Base-by-base conservation (phyloP, 2,888 invertebrate genomes). In the Andrena trimmerana region DNA sequence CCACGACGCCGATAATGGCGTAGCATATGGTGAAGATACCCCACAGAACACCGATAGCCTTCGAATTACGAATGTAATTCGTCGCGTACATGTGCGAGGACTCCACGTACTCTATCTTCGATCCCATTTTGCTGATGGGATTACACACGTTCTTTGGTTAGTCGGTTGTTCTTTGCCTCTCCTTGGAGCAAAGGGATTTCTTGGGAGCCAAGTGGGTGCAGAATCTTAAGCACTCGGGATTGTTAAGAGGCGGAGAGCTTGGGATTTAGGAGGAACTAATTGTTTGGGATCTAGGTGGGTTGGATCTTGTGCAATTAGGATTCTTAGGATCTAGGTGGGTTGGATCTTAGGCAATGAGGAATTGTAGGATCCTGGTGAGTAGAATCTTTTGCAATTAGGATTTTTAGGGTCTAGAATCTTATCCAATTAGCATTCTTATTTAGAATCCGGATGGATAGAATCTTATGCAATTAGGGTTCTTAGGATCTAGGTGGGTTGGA, bases 11-110 rank as follows among this genome's bases (percentile, higher is more conserved):
- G 92, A 99, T 98, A 92, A 99, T 98, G 86, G 98, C 98, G 94
- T 98, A 99, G 95, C 99, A 99, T 93, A 99, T 97, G 88, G 98
- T 98, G 95, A 99, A 99, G 93, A 99, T 98, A 84, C 98, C 99
- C 99, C 99, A 99, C 89, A 99, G 96, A 82, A 99, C 99, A 70
- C 98, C 99, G 86, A 99, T 98, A 68, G 99, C 99, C 95, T 98
- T 98, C 88, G 98, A 98, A 95, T 98, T 98, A 90, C 98, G 96
- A 88, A 98, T 97, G 94, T 98, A 98, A 95, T 97, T 98, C 82
- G 98, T 97, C 86, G 98, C 98, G 95, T 98, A 97, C 94, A 98
- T 96, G 95, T 98, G 98, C 89, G 97, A 97, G 90, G 97, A 97
- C 94, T 98, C 98, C 91, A 98, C 98, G 95, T 98, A 98, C 94